These are phyloP conservation scores for Reticulitermes lucifugus DNA, from an alignment of 2,888 invertebrate species.

Conservation along the genomic window DNA sequence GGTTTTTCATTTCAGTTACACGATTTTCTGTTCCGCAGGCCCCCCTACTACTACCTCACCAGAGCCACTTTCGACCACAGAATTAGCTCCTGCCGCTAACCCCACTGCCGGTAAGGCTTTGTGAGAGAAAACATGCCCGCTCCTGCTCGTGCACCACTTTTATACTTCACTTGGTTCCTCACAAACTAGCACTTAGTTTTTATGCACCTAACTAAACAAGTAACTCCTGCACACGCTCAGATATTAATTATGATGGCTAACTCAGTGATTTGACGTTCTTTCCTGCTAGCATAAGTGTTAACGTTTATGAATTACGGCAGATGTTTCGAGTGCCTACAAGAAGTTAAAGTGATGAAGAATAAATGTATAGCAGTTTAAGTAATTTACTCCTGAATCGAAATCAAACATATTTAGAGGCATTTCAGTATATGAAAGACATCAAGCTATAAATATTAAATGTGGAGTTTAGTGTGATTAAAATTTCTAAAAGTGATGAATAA, in stretches of 20 bases:
- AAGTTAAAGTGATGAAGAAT: no score
- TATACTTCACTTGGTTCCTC: not conserved
- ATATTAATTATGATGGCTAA: not conserved
- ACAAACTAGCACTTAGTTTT: not conserved
- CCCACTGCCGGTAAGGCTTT: constrained; percentile 43
- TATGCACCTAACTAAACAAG: not conserved
- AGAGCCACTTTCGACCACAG: constrained; percentile 45
- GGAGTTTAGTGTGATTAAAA: no score
- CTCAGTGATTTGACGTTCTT: no score
- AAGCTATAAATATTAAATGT: no score
- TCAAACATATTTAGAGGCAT: no score
- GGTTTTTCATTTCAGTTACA: constrained; percentile 39
- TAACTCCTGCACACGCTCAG: not conserved
- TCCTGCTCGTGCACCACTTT: not conserved
- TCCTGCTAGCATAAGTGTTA: no score
- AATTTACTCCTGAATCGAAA: no score
- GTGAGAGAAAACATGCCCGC: not conserved
- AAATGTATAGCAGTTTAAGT: no score
- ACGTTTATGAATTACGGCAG: no score
- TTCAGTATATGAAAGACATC: no score
- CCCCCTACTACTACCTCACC: constrained; percentile 47
- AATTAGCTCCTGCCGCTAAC: constrained; percentile 41
- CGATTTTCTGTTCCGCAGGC: constrained; percentile 48
- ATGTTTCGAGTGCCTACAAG: no score
- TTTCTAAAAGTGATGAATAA: no score